Conservation (phyloP, 2,113 vertebrate genomes). For the Eurystomus gularis region DNA sequence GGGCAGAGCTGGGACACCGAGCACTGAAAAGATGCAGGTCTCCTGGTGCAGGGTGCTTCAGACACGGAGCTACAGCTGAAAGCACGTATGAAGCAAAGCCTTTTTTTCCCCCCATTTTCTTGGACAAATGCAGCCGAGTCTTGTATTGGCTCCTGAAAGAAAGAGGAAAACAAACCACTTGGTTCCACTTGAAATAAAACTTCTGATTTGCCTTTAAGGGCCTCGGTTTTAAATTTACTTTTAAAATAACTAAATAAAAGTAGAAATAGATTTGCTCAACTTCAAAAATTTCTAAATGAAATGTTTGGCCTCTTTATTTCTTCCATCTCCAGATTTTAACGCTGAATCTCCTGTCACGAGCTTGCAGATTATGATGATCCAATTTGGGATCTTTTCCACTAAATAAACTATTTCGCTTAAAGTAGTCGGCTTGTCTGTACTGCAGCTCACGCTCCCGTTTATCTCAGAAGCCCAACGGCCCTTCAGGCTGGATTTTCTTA, state of each 20-base stretch:
- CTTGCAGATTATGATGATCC: slow-evolving; percentile 8
- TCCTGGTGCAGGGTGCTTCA: accelerated
- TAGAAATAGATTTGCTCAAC: not conserved
- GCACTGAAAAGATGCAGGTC: accelerated
- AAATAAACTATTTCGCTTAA: not conserved
- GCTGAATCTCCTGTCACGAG: not conserved
- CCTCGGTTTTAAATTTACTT: not conserved
- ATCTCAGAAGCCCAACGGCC: not conserved
- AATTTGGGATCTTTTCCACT: not conserved
- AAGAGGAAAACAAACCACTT: not conserved
- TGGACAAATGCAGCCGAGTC: accelerated
- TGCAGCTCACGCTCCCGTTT: not conserved
- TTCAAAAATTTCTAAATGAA: not conserved
- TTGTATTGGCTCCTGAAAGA: not conserved
- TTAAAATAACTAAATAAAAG: not conserved
- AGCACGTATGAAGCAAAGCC: accelerated
- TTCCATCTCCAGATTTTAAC: not conserved
- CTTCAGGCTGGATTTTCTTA: slow-evolving; percentile 7
- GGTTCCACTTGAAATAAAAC: not conserved
- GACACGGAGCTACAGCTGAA: accelerated
- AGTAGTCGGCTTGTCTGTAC: not conserved
- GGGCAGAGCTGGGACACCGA: not conserved
- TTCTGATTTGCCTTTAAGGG: not conserved
- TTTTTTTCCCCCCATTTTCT: not conserved
- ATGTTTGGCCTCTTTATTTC: not conserved